Evolutionary conservation across 2,888 invertebrate species (phyloP), one percentile per base, ranked within the genome.

Genomic region (Campoplex capitator): DNA sequence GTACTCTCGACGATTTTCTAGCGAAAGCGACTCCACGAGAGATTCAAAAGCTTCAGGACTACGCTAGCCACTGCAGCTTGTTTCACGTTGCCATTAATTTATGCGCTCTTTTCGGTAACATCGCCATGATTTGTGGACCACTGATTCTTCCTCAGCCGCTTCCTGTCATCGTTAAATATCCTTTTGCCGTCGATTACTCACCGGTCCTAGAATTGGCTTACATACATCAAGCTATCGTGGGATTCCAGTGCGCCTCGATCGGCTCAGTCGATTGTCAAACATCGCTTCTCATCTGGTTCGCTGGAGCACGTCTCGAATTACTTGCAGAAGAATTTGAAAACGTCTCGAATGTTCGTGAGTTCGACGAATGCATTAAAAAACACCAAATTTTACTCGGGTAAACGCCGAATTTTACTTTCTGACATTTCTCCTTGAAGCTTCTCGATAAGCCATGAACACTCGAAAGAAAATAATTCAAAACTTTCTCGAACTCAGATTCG

Each of bases 251-350:
- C 35, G 74, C 88, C 3, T 87, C 89, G 18, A 88, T 85, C 23
- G 87, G 88, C 8, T 79, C 85, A n/a, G 58, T 89, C 3, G 91
- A 92, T 75, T 88, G 89, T 81, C 89, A 89, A 11, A 75, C 89
- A 11, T 89, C 89, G 11, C 35, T 90, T 8, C 58, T 91, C 6
- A 45, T 92, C 35, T 92, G 91, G 92, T 92, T 90, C 73, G 79
- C 86, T 1, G 85, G 88, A 7, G 88, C 89, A 0, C 90, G 90
- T 75, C 83, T 92, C 38, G 82, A 88, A 77, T 62, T 89, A 0
- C 71, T 88, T 18, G 54, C 71, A 23, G 28, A 58, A 2, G 79
- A 90, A 75, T 90, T 91, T 38, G 65, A 81, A 56, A 81, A 83
- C 11, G 78, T 82, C 13, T 74, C 71, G 35, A 85, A 18, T 67